These are phyloP conservation scores for Aplysia californica DNA, from an alignment of 1,140 invertebrate species.

Conservation along the genomic window DNA sequence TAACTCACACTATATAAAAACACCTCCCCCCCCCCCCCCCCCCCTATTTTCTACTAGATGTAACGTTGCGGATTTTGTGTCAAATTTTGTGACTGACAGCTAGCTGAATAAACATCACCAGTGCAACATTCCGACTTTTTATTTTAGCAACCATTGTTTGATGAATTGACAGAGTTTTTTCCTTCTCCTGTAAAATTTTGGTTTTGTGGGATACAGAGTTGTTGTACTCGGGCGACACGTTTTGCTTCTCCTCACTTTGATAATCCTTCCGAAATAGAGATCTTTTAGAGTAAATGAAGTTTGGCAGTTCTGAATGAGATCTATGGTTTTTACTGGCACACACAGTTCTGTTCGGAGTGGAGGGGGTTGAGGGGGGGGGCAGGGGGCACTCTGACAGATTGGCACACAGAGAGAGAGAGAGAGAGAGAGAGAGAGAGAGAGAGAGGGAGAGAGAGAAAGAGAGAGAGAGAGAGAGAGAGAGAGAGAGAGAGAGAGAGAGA, in stretches of 20 bases:
- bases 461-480: not conserved
- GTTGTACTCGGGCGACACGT: too few relatives aligned
- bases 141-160: too few relatives aligned
- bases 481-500: not conserved
- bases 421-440: not conserved
- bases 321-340: not conserved
- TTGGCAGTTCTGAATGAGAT: not conserved
- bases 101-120: too few relatives aligned
- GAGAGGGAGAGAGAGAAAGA: not conserved
- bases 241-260: not conserved
- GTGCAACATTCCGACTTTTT: too few relatives aligned
- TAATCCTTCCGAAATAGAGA: not conserved
- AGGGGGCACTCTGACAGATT: not conserved
- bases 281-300: not conserved
- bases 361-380: not conserved
- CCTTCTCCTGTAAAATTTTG: too few relatives aligned
- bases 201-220: too few relatives aligned
- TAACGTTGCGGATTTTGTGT: too few relatives aligned
- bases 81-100: too few relatives aligned
- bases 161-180: not conserved
- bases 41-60: too few relatives aligned
- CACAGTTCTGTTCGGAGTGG: not conserved
- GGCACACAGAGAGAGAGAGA: not conserved
- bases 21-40: too few relatives aligned
- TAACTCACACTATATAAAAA: too few relatives aligned